phyloP scores from a whole-genome alignment of 2,797 vertebrate species.

The Crocodylus rhombifer region DNA sequence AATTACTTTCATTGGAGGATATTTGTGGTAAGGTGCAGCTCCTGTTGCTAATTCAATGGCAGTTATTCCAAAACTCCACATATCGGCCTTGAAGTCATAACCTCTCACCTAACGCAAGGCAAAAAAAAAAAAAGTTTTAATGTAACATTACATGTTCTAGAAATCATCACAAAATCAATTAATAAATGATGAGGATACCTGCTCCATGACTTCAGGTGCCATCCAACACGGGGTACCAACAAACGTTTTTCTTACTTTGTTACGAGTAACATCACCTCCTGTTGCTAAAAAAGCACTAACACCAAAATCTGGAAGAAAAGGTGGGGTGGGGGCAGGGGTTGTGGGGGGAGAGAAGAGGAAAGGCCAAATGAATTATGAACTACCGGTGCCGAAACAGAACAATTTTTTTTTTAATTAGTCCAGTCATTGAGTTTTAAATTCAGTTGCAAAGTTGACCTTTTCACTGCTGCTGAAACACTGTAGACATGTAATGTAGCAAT shows the following conservation, averaged over 20 bases:
- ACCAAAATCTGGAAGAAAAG: slow-evolving; percentile 90
- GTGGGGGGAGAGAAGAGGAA: background rate
- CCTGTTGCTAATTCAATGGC: slow-evolving; percentile 98
- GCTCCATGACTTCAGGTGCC: slow-evolving; percentile 99
- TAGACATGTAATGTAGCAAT: background rate
- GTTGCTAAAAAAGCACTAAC: slow-evolving; percentile 97
- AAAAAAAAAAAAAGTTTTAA: slow-evolving; percentile 48
- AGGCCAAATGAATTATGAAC: slow-evolving; percentile 7
- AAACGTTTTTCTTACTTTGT: slow-evolving; percentile 99
- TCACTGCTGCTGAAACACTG: background rate
- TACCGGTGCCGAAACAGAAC: background rate
- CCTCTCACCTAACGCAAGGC: slow-evolving; percentile 90
- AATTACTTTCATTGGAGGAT: slow-evolving; percentile 98
- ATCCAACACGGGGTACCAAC: slow-evolving; percentile 99
- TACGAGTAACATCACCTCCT: slow-evolving; percentile 96
- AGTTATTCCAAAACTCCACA: slow-evolving; percentile 99
- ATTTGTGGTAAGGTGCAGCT: slow-evolving; percentile 97
- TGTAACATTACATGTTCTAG: background rate
- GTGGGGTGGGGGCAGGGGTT: too few species aligned
- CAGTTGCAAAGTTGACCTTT: background rate
- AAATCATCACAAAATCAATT: background rate
- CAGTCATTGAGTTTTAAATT: background rate
- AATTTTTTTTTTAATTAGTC: background rate
- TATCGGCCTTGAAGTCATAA: slow-evolving; percentile 99
- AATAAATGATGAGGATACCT: slow-evolving; percentile 81